Base-by-base conservation (phyloP, 2,888 invertebrate genomes). In the Cheilosia urbana region DNA sequence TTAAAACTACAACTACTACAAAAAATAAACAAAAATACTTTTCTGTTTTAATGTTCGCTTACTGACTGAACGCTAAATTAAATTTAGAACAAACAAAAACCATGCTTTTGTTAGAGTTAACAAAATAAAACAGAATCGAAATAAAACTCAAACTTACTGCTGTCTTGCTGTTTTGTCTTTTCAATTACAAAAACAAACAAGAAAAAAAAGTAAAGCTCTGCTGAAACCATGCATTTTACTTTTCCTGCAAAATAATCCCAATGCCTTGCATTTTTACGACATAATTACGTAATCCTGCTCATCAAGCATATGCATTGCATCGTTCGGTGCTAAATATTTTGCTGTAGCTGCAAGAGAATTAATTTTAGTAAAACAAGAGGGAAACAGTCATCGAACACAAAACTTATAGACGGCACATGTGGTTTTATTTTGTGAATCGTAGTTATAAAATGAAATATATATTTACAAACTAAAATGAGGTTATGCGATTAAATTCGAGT, bases 301-400 rank as follows among this genome's bases (percentile, higher is more conserved):
- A 89, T 94, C 94, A 87, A 95, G 93, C 93, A 96, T 95, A 89
- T 94, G 94, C 88, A 95, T 94, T 89, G 94, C 95, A 90, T 96
- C 95, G 87, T 93, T 94, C 45, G 95, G 95, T 89, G 95, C 94
- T 88, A 95, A 94, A 91, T 95, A 96, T 88, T 90, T 90, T 88
- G 93, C 93, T 87, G 94, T 93, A 88, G 93, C 92, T 90, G 90
- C 87, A 91, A 89, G 49, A 81, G 51, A 85, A 49, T 66, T 73
- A 62, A 51, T 55, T 55, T 65, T 40, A 62, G 53, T 47, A 77
- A 58, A 58, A 63, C 42, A 40, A 60, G 21, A 51, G 11, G 34
- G 2, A 53, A 60, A 24, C 0, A 17, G 2, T 11, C 13, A 47
- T n/a, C 37, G 2, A 79, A 69, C 63, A 79, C 30, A 71, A 7